Conservation (phyloP, 2,888 invertebrate genomes). For the Drosophila neoperkinsi region DNA sequence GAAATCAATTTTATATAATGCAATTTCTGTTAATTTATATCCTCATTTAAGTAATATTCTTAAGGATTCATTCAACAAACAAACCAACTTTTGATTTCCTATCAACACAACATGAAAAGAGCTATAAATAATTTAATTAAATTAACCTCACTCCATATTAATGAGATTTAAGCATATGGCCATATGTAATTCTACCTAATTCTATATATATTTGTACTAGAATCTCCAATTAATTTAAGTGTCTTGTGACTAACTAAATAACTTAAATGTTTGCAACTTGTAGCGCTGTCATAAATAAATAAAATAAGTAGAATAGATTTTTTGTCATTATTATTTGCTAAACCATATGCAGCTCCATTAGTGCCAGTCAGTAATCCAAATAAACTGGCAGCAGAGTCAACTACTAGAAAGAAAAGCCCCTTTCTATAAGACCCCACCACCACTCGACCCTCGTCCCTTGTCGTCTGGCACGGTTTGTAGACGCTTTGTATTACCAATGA, state of each 20-base stretch:
- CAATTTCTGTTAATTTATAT: too few species aligned
- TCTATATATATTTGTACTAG: not conserved
- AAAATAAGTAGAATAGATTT: not conserved
- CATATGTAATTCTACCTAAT: too few species aligned
- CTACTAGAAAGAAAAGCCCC: not conserved
- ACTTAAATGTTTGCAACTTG: not conserved
- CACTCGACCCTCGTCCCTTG: not conserved
- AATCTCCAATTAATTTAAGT: not conserved
- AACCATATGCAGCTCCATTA: not conserved
- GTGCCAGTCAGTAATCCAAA: constrained; percentile 20
- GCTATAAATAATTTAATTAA: not conserved
- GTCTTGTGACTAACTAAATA: not conserved
- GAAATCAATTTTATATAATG: too few species aligned
- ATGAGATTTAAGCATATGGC: not conserved
- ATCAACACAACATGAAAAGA: too few species aligned
- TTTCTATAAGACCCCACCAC: not conserved
- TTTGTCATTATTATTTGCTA: constrained; percentile 1
- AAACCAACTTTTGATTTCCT: not conserved
- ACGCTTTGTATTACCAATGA: constrained; percentile 17
- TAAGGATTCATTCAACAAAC: too few species aligned
- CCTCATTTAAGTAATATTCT: too few species aligned
- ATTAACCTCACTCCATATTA: not conserved
- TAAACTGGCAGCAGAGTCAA: not conserved
- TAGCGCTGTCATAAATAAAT: not conserved
- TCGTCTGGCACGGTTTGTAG: constrained; percentile 52